phyloP scores from a whole-genome alignment of 2,797 vertebrate species.

The Peromyscus melanophrys region DNA sequence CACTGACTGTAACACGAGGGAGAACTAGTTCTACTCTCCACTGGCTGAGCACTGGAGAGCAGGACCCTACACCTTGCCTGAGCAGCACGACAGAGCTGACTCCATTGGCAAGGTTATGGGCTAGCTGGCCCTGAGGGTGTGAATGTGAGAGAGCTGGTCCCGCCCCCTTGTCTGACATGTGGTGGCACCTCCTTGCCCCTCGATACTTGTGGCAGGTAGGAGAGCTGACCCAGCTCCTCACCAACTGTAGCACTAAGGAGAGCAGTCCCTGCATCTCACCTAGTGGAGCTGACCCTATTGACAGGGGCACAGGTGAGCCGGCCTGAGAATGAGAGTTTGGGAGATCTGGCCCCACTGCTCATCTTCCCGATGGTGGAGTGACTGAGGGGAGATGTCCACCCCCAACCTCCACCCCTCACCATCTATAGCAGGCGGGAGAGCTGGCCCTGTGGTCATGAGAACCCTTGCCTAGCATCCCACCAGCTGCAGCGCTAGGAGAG shows the following conservation, averaged over 20 bases:
- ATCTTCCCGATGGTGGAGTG: no score
- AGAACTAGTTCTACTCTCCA: not conserved
- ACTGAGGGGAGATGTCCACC: no score
- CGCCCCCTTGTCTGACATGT: not conserved
- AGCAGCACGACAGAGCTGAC: not conserved
- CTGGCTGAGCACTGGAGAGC: not conserved
- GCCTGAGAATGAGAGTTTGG: no score
- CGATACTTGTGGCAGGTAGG: not conserved
- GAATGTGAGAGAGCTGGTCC: not conserved
- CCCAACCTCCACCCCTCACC: no score
- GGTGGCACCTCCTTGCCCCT: not conserved
- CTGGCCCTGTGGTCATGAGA: no score
- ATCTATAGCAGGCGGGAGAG: no score
- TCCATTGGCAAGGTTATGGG: not conserved
- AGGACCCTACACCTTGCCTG: not conserved
- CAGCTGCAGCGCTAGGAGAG: not conserved
- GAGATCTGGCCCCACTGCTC: no score
- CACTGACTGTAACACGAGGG: not conserved
- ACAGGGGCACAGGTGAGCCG: no score
- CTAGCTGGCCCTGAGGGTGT: not conserved
- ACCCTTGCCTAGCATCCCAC: no score
- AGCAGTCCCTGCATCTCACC: no score
- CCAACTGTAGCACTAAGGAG: no score
- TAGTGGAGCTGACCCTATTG: no score
- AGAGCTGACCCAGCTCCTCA: not conserved